Evolutionary conservation across 2,797 vertebrate species (phyloP).

Genomic region (Limnodromus scolopaceus): DNA sequence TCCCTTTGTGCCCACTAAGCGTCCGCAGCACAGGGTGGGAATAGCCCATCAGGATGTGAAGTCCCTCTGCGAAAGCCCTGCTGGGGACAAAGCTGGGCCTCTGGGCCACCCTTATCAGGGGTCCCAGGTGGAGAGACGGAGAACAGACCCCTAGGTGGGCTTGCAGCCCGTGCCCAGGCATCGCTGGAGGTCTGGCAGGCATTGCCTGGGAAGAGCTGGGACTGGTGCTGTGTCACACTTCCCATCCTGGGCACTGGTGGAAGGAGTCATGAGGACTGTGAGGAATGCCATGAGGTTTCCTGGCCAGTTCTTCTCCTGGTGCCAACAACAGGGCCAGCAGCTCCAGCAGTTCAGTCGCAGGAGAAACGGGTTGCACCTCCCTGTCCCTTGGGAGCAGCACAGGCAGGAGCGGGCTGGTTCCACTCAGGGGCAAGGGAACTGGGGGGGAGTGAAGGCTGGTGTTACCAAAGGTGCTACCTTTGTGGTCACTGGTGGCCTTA

Average conservation of each 20-base stretch:
- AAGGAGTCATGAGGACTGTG: rapidly evolving
- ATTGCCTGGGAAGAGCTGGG: background rate
- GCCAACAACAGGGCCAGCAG: background rate
- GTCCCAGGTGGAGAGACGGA: background rate
- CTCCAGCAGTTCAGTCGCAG: background rate
- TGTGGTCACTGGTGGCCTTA: background rate
- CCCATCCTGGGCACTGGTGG: background rate
- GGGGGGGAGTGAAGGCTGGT: background rate
- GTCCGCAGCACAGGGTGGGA: background rate
- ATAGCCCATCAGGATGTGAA: background rate
- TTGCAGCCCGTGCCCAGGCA: background rate
- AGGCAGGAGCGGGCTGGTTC: background rate
- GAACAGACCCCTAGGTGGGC: background rate
- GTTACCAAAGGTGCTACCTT: background rate
- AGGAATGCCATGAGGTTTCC: background rate
- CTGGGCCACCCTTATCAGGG: background rate
- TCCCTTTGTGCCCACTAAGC: background rate
- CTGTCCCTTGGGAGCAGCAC: background rate
- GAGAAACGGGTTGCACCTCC: background rate
- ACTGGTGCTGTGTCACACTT: background rate
- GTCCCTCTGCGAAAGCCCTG: background rate
- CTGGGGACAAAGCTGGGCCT: background rate
- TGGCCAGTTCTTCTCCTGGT: background rate
- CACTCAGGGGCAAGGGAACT: background rate
- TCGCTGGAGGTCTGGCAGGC: background rate